Evolutionary conservation across 2,888 invertebrate genomes (phyloP).

Genomic region (Carabus problematicus): DNA sequence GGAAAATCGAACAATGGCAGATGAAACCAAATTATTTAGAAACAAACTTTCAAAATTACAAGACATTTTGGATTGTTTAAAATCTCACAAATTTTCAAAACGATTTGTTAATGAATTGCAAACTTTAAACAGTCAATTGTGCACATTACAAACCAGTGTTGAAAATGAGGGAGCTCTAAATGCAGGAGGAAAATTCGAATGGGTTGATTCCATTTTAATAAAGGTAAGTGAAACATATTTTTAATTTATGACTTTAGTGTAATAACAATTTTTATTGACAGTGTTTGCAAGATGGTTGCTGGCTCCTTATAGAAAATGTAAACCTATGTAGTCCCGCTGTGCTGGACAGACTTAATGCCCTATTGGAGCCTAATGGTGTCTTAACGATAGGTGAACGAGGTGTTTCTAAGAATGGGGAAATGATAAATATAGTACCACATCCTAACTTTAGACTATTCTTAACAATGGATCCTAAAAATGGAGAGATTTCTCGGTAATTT

Average conservation of each 20-base stretch:
- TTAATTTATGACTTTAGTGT: conserved; percentile 23
- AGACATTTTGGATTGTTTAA: conserved; percentile 52
- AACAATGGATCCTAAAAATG: conserved; percentile 93
- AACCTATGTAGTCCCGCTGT: conserved; percentile 97
- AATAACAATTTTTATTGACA: conserved; percentile 53
- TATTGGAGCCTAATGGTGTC: conserved; percentile 91
- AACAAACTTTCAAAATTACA: conserved; percentile 56
- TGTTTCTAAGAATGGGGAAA: conserved; percentile 71
- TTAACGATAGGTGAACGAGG: conserved; percentile 93
- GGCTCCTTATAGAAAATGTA: conserved; percentile 89
- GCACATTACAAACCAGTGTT: conserved; percentile 57
- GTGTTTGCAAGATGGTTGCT: conserved; percentile 82
- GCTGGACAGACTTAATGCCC: conserved; percentile 92
- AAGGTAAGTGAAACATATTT: conserved; percentile 63
- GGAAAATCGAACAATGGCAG: conserved; percentile 55
- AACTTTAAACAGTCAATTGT: conserved; percentile 55
- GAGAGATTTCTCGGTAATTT: conserved; percentile 86
- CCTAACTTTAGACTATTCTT: conserved; percentile 91
- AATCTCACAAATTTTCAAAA: conserved; percentile 45
- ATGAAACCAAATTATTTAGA: conserved; percentile 59
- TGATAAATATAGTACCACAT: conserved; percentile 82
- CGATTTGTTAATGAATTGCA: conserved; percentile 48
- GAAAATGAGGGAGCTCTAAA: conserved; percentile 69
- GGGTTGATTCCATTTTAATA: conserved; percentile 88
- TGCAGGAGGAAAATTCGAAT: conserved; percentile 91